These are phyloP conservation scores for Chanos chanos DNA, from an alignment of 2,797 vertebrate species.

Conservation along the genomic window DNA sequence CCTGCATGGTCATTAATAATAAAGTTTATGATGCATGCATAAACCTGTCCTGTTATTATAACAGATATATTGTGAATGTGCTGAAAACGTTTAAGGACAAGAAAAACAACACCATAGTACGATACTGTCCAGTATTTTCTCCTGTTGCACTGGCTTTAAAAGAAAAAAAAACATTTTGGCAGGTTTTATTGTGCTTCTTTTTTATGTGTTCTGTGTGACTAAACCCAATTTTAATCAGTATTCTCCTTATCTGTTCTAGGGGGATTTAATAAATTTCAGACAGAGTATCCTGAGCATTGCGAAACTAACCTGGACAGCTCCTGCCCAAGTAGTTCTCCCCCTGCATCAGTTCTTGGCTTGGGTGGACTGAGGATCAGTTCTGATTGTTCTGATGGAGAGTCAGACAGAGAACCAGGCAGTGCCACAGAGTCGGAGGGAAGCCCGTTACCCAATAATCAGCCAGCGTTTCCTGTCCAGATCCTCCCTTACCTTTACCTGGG, in stretches of 20 bases:
- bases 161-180: no score
- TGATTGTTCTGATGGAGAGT: slow-evolving; percentile 93
- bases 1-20: no score
- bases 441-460: slow-evolving; percentile 88
- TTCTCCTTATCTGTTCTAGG: slow-evolving; percentile 47
- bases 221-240: not conserved
- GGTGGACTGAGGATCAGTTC: slow-evolving; percentile 94
- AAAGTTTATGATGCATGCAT: no score
- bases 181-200: slow-evolving; percentile 4
- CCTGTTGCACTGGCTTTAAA: no score
- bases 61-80: no score
- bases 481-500: slow-evolving; percentile 96
- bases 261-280: slow-evolving; percentile 97
- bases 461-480: slow-evolving; percentile 97
- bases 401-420: slow-evolving; percentile 91
- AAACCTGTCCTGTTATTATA: no score
- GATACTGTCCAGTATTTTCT: no score
- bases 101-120: no score
- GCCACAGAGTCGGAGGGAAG: slow-evolving; percentile 94
- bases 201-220: not conserved
- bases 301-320: slow-evolving; percentile 91
- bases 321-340: slow-evolving; percentile 88
- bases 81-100: no score
- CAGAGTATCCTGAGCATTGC: slow-evolving; percentile 91
- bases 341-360: slow-evolving; percentile 86